These are phyloP conservation scores for Heliconius nattereri DNA, from an alignment of 1,140 invertebrate genomes.

Conservation along the genomic window DNA sequence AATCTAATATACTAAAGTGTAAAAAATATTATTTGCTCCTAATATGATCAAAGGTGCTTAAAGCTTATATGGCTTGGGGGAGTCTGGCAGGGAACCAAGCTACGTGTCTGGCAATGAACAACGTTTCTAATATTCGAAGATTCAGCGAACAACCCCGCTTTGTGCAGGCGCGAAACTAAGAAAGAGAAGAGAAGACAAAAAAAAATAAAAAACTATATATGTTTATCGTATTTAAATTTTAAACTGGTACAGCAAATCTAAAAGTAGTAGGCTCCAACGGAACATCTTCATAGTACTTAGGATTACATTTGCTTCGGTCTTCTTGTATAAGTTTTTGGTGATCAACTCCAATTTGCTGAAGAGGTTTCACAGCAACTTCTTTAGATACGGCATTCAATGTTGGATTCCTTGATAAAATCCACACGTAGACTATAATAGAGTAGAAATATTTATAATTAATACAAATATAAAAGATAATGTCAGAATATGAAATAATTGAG, in stretches of 20 bases:
- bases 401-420: slow-evolving; percentile 66
- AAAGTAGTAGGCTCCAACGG: slow-evolving; percentile 61
- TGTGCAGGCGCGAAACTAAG: too few relatives aligned
- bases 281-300: slow-evolving; percentile 65
- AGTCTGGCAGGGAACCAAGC: too few relatives aligned
- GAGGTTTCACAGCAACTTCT: slow-evolving; percentile 58
- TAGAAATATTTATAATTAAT: not conserved
- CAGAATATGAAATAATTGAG: too few relatives aligned
- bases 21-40: too few relatives aligned
- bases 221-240: slow-evolving; percentile 16
- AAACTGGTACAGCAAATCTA: slow-evolving; percentile 64
- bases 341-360: slow-evolving; percentile 53
- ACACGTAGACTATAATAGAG: slow-evolving; percentile 68
- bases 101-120: too few relatives aligned
- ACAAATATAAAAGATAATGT: not conserved
- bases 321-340: slow-evolving; percentile 53
- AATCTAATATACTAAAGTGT: too few relatives aligned
- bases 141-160: too few relatives aligned
- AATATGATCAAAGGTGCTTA: too few relatives aligned
- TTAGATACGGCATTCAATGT: slow-evolving; percentile 67
- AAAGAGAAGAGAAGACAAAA: not conserved
- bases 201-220: not conserved
- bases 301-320: slow-evolving; percentile 55
- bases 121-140: too few relatives aligned
- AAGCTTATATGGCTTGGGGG: too few relatives aligned